These are phyloP conservation scores for Hystrix cristata DNA, from an alignment of 2,113 vertebrate genomes.

Conservation along the genomic window DNA sequence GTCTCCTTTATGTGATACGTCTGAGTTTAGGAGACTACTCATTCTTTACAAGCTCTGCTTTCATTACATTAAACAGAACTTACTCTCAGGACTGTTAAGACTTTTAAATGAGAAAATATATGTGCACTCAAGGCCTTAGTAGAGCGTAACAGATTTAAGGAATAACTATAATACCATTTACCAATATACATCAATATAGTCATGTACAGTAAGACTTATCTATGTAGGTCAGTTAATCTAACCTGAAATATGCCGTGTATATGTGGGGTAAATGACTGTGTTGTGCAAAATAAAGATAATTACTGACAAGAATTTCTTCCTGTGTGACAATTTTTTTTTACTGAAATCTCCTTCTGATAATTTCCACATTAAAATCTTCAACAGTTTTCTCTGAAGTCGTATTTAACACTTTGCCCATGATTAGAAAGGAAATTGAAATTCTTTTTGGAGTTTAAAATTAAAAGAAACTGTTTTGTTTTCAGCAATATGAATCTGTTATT, in stretches of 20 bases:
- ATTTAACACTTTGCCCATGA: slow-evolving; percentile 50
- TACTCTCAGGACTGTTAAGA: not conserved
- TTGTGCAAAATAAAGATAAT: not conserved
- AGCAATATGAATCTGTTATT: not conserved
- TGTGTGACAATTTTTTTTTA: not conserved
- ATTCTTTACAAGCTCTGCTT: not conserved
- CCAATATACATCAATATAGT: not conserved
- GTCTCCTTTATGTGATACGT: not conserved
- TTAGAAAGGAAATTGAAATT: not conserved
- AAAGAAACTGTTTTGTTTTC: slow-evolving; percentile 35
- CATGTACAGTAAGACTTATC: not conserved
- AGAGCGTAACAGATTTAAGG: not conserved
- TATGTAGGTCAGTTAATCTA: not conserved
- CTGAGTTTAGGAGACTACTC: not conserved
- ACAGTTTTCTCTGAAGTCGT: slow-evolving; percentile 26
- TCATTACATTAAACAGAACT: not conserved
- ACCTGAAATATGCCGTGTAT: not conserved
- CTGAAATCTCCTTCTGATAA: not conserved
- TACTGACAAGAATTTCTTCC: not conserved
- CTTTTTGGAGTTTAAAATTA: not conserved
- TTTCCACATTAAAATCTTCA: slow-evolving; percentile 32
- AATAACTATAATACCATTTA: not conserved
- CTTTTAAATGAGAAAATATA: slow-evolving; percentile 49
- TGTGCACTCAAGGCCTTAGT: not conserved
- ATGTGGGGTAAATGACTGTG: not conserved